Evolutionary conservation across 2,113 vertebrate genomes (phyloP), one percentile per base, ranked within the genome.

Genomic region (Chlamydotis undulata): DNA sequence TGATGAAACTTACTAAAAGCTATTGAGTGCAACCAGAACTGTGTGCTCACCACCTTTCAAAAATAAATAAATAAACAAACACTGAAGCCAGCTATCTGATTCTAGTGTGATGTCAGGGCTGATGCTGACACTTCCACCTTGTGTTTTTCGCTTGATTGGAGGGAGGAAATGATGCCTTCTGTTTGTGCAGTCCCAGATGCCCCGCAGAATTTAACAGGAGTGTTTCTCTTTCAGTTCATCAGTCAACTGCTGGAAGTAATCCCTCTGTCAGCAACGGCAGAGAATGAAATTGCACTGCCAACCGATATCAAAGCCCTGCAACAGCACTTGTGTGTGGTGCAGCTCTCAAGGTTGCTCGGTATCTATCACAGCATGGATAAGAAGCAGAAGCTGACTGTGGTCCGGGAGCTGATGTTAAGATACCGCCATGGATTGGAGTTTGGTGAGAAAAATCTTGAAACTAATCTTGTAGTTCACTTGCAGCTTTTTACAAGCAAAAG

Each of bases 341-440:
- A 99, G 98, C 98, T 99, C 95, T 98, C 98, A 1, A 98, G 99
- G 15, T 96, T 99, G 22, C 98, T 99, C 3, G 99, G 99, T 1
- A 97, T 99, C 75, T 99, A 99, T 37, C 99, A 99, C 25, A 53
- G 96, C 3, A 98, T 99, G 88, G 98, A 98, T 79, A 97, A 97
- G 50, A 91, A 96, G 4, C 98, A 99, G 14, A 99, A 99, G 75
- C 97, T 99, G 94, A 89, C 69, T 17, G 98, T 98, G 7, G 98
- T 99, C 83, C 43, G 84, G 35, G 99, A 99, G 94, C 94, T 99
- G 79, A 99, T 99, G 98, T 79, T 97, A 43, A 98, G 99, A 96
- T 99, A 99, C 85, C 99, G 86, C 23, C 99, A 99, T 6, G 99
- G 99, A 18, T 93, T 99, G 41, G 98, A 99, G 92, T 99, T 99